Evolutionary conservation across 2,797 vertebrate species (phyloP), one percentile per base, ranked within the genome.

Genomic region (Xenops minutus): DNA sequence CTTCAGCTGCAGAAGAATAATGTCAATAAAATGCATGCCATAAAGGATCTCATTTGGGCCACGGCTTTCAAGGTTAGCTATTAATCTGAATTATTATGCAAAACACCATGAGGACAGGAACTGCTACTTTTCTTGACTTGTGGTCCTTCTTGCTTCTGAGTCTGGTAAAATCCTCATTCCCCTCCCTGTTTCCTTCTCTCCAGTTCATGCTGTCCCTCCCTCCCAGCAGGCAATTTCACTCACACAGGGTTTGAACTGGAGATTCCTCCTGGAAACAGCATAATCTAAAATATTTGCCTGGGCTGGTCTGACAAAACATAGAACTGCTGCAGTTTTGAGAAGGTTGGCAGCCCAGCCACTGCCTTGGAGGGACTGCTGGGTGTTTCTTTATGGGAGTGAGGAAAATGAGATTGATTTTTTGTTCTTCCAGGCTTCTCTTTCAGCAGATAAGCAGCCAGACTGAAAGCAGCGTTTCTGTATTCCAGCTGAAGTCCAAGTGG

Each of bases 401-500:
- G 43, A 55, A 76, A 6, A 68, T 7, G 16, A 62, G 37, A 49
- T 10, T 21, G 36, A 49, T 3, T 56, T 81, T 36, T 36, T 54
- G 15, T 22, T 52, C 71, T 58, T 39, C 36, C 24, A 21, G 43
- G 37, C 36, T 85, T 56, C 30, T 34, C 56, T 62, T 67, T 43
- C 76, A 89, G 52, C 19, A 89, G 17, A 7, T 30, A 54, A 62
- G 30, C 15, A 79, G 46, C 27, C n/a, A 69, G 44, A 29, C 20
- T 37, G 32, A 73, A 92, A 77, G 26, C 27, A 46, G 20, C 4
- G 5, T 67, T 39, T 3, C 5, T 20, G 3, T 46, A 39, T 87
- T 76, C 69, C 22, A 73, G 0, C 5, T 58, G 4, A 79, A 79
- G 27, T 6, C 79, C 23, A 49, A 0, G 0, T 24, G 14, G 23